Conservation (phyloP, 37 sponge, comb jelly and placozoan genomes). For the Ephydatia muelleri region DNA sequence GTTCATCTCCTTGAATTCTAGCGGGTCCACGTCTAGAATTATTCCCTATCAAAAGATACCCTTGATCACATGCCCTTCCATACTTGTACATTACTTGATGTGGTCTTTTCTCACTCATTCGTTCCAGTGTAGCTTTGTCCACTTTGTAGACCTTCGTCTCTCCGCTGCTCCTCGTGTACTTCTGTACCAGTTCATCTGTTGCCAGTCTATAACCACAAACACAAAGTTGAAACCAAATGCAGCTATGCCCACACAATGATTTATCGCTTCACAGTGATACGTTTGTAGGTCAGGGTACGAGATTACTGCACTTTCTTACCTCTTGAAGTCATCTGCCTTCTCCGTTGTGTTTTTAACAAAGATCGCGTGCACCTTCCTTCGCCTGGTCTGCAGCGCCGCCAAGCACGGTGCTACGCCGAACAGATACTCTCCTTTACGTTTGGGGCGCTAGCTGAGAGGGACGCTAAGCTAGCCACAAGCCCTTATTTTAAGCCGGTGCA, state of each 20-base stretch:
- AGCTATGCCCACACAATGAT: background rate
- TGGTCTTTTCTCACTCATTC: slow-evolving; percentile 51
- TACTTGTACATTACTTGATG: too few relatives aligned
- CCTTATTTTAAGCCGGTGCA: background rate
- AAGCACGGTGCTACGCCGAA: slow-evolving; percentile 64
- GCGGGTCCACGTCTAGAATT: slow-evolving; percentile 64
- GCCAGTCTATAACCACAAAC: slow-evolving; percentile 9
- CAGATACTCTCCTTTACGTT: slow-evolving; percentile 60
- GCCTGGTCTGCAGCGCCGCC: slow-evolving; percentile 60
- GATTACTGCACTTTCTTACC: slow-evolving; percentile 1
- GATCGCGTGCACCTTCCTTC: slow-evolving; percentile 42
- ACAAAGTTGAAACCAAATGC: too few relatives aligned
- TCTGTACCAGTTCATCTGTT: slow-evolving; percentile 11
- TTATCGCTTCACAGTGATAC: background rate
- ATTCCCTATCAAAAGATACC: slow-evolving; percentile 52
- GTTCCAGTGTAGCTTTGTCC: slow-evolving; percentile 33
- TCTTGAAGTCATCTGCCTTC: slow-evolving; percentile 30
- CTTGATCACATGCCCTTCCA: too few relatives aligned
- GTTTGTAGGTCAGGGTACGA: background rate
- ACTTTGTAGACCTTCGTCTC: slow-evolving; percentile 27
- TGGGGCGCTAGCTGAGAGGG: background rate
- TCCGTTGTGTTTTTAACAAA: slow-evolving; percentile 8
- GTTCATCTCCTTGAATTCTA: slow-evolving; percentile 44
- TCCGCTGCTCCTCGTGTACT: too few relatives aligned
- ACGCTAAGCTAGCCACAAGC: background rate